Conservation (phyloP, 2,888 invertebrate genomes). For the Seira ritae region DNA sequence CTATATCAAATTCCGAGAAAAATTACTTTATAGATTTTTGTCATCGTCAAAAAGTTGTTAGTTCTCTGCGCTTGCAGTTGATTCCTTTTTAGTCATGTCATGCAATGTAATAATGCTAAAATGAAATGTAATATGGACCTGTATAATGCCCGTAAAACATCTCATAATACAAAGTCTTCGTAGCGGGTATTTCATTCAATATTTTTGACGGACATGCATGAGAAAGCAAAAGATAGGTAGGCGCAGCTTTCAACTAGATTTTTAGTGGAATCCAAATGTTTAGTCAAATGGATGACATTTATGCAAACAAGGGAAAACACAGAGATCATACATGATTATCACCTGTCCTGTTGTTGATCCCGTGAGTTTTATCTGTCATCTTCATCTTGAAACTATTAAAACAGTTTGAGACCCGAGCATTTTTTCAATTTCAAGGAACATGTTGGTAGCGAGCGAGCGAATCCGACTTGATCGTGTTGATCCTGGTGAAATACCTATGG, state of each 20-base stretch:
- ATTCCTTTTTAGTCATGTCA: background rate
- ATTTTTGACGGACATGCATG: background rate
- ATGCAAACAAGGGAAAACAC: background rate
- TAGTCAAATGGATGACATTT: background rate
- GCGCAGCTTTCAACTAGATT: background rate
- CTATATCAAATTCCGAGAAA: background rate
- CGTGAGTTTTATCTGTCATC: slow-evolving; percentile 40
- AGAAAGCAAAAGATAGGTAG: too few relatives aligned
- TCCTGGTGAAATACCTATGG: background rate
- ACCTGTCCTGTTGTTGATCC: slow-evolving; percentile 31
- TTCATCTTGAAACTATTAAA: background rate
- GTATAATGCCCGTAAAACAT: slow-evolving; percentile 1
- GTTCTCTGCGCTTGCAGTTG: too few relatives aligned
- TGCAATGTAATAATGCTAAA: background rate
- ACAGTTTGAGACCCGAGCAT: background rate
- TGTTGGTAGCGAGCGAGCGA: background rate
- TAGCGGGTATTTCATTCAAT: slow-evolving; percentile 5
- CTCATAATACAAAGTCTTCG: background rate
- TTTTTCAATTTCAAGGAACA: background rate
- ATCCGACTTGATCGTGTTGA: background rate
- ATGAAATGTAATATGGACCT: slow-evolving; percentile 7
- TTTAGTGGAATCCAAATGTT: background rate
- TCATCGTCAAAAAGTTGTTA: too few relatives aligned
- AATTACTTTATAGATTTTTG: background rate
- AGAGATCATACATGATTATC: slow-evolving; percentile 45